Base-by-base conservation (phyloP, 2,797 vertebrate genomes). In the Diglossa cyanea region DNA sequence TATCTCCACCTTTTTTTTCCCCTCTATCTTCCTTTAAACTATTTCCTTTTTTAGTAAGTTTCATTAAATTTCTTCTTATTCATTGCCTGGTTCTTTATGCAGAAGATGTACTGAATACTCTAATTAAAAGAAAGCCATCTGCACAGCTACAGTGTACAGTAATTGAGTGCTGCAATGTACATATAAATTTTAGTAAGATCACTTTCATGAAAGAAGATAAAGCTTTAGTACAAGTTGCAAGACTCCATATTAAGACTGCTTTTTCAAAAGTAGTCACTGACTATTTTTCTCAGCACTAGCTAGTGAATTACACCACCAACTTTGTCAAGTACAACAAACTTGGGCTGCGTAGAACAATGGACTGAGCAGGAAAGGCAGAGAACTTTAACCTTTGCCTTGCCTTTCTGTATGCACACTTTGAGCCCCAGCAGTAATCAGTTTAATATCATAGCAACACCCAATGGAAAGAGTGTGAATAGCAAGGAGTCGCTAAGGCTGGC, bases 371-470 rank as follows among this genome's bases (percentile, higher is more conserved):
- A 65, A 3, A 67, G 53, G 58, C 39, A 44, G 68, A 77, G 62
- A 75, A 50, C 54, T 90, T 82, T 65, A 94, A 47, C 75, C 63
- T 82, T 78, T 92, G 82, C 31, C 39, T 14, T 92, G 77, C 28
- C 60, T 95, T 97, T 83, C 62, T 86, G 35, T 88, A 11, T 60
- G 48, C 42, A 45, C 55, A 55, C 53, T 62, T 40, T 77, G 86
- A 65, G 20, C 82, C 82, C 35, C 37, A 83, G 53, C 19, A 85
- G 70, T 67, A 92, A 95, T 87, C 96, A 96, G 48, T 95, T 96
- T 94, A 97, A 97, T 97, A 97, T 92, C 92, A 96, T 93, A 97
- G 97, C 97, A 98, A 91, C 97, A 97, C 96, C 97, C 96, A 80
- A 96, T 98, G 97, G 97, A 97, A 96, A 86, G 84, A 90, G 23